phyloP scores from a whole-genome alignment of 2,113 vertebrate species.

The Tyrannus savana region DNA sequence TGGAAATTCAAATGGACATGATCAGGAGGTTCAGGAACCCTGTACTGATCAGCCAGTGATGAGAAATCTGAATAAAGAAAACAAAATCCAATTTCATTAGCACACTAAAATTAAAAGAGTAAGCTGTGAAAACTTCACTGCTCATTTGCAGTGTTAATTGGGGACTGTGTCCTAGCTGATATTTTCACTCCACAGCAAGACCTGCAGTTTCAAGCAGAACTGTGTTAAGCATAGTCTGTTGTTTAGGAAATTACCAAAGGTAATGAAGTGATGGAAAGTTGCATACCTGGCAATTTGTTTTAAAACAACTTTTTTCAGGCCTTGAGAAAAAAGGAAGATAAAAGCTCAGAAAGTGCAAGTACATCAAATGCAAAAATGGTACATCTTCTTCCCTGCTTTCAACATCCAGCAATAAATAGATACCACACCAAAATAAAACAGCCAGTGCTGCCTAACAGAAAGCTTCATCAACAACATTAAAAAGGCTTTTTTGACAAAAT shows the following conservation, averaged over 20 bases:
- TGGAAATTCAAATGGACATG: background rate
- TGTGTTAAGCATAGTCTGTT: background rate
- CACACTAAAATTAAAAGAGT: background rate
- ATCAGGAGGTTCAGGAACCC: background rate
- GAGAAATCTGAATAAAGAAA: background rate
- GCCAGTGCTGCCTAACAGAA: background rate
- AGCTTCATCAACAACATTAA: background rate
- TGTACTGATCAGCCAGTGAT: background rate
- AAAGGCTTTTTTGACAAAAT: background rate
- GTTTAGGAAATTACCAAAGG: background rate
- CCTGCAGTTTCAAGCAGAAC: background rate
- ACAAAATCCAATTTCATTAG: background rate
- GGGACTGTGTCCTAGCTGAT: background rate
- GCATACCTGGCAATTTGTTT: background rate
- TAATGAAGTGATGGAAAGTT: background rate
- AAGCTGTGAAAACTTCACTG: slow-evolving; percentile 30
- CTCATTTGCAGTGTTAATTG: slow-evolving; percentile 20
- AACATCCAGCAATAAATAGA: background rate
- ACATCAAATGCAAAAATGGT: background rate
- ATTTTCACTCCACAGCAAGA: slow-evolving; percentile 3
- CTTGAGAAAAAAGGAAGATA: background rate
- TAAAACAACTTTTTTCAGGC: background rate
- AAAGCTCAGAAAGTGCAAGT: background rate
- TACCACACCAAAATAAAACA: background rate
- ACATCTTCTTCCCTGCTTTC: background rate